These are phyloP conservation scores for Aleiodes testaceus DNA, from an alignment of 2,888 invertebrate species.

Conservation along the genomic window DNA sequence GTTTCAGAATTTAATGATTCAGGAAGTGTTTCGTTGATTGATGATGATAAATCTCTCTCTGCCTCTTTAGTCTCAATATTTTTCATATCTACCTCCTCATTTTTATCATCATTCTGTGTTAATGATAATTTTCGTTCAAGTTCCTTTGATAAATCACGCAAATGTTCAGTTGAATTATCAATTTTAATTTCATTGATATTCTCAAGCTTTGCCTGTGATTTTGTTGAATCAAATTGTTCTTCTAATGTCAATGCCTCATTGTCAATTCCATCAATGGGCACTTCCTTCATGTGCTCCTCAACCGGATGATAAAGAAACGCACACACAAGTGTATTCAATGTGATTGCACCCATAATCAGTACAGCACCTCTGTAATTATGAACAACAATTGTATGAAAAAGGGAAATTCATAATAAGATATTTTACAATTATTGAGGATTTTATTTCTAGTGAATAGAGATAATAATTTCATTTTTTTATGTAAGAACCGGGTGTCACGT, in stretches of 20 bases:
- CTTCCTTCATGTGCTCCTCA: slow-evolving; percentile 83
- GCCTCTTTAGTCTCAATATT: neutral
- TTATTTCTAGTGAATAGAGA: neutral
- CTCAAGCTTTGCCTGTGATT: slow-evolving; percentile 34
- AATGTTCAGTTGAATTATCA: slow-evolving; percentile 81
- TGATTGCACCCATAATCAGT: slow-evolving; percentile 85
- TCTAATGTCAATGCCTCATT: slow-evolving; percentile 65
- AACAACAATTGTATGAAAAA: neutral
- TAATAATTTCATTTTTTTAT: neutral
- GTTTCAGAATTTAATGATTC: slow-evolving; percentile 32
- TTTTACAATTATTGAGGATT: no score
- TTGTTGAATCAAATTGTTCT: slow-evolving; percentile 51
- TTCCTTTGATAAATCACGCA: slow-evolving; percentile 82
- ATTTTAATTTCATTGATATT: slow-evolving; percentile 65
- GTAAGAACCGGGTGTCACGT: slow-evolving; percentile 5
- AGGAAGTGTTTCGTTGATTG: slow-evolving; percentile 25
- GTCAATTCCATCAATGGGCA: slow-evolving; percentile 69
- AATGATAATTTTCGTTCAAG: slow-evolving; percentile 73
- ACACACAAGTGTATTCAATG: slow-evolving; percentile 87
- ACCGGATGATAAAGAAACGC: slow-evolving; percentile 89
- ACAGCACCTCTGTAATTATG: slow-evolving; percentile 80
- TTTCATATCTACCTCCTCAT: slow-evolving; percentile 25
- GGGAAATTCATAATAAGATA: neutral
- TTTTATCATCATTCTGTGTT: slow-evolving; percentile 54
- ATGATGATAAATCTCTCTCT: neutral